Evolutionary conservation across 2,797 vertebrate genomes (phyloP), one percentile per base, ranked within the genome.

Genomic region (Fistularia tabacaria): DNA sequence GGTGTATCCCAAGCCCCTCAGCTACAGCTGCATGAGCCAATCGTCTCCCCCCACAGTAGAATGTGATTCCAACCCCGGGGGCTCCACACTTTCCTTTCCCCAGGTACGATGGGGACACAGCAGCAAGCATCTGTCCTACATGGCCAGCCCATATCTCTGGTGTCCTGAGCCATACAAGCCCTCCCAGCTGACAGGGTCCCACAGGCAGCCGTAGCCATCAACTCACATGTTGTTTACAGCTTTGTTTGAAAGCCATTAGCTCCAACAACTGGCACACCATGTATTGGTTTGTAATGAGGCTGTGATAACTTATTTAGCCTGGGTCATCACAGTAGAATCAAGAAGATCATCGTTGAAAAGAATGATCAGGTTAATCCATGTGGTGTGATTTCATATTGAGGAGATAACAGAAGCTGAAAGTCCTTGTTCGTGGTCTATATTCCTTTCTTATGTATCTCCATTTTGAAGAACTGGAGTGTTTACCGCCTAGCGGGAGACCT

Each of bases 1-100:
- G 76, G 83, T 79, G 63, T 80, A 75, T 79, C 80, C 81, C 74
- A 77, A 51, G 57, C 71, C 76, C 74, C 71, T 12, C 11, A 45
- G 64, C 62, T 68, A 53, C 66, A 54, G 56, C 59, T 51, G 44
- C 53, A 60, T 63, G 42, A 38, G 53, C 54, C 67, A 58, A 59
- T 69, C 53, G 9, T 49, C 62, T 48, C 58, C 70, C 52, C 75
- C 69, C 8, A 10, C 62, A 62, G 72, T 69, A 69, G 56, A 71
- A 73, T 80, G 63, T 74, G 74, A 71, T 83, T 80, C 77, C 25
- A 25, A 25, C 71, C 52, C 71, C 62, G 1, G 7, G 25, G 71
- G 76, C 66, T 60, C 62, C 64, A 69, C 57, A 57, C 51, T 66
- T 77, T 73, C 72, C 66, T 64, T 68, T 74, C 65, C 73, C 64